Conservation (phyloP, 2,888 invertebrate genomes). For the Pristionchus arcanus region DNA sequence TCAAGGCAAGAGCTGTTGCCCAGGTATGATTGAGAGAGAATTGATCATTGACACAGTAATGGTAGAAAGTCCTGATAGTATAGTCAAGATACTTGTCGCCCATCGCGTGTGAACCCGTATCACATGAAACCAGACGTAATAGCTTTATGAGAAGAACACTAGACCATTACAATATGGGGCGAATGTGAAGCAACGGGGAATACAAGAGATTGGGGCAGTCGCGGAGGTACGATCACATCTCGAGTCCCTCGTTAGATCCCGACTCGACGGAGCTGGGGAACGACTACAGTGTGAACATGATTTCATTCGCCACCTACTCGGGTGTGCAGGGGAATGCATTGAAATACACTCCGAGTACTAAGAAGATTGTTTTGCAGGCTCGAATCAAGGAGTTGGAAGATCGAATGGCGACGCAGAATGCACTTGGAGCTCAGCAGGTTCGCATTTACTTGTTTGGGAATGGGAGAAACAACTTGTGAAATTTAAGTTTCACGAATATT, state of each 20-base stretch:
- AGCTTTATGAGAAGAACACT: no score
- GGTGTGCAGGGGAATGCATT: neutral
- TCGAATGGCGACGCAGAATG: slow-evolving; percentile 60
- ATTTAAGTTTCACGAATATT: neutral
- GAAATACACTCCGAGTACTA: neutral
- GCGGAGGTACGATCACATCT: no score
- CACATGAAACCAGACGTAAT: no score
- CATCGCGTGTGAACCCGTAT: no score
- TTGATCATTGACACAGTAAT: neutral
- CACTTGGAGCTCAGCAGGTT: slow-evolving; percentile 59
- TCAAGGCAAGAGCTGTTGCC: slow-evolving; percentile 70
- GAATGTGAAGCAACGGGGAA: no score
- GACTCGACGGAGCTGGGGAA: no score
- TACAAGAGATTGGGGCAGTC: no score
- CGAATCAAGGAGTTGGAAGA: slow-evolving; percentile 74
- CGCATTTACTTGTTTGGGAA: neutral
- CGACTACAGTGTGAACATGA: no score
- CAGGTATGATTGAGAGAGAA: neutral
- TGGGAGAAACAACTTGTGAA: neutral
- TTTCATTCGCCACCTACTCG: neutral
- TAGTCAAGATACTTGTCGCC: no score
- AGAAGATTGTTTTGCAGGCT: slow-evolving; percentile 66
- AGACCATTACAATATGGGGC: no score
- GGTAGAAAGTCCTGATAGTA: no score
- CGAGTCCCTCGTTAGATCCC: no score